phyloP scores from a whole-genome alignment of 2,797 vertebrate genomes.

The Hephaestus fuliginosus region DNA sequence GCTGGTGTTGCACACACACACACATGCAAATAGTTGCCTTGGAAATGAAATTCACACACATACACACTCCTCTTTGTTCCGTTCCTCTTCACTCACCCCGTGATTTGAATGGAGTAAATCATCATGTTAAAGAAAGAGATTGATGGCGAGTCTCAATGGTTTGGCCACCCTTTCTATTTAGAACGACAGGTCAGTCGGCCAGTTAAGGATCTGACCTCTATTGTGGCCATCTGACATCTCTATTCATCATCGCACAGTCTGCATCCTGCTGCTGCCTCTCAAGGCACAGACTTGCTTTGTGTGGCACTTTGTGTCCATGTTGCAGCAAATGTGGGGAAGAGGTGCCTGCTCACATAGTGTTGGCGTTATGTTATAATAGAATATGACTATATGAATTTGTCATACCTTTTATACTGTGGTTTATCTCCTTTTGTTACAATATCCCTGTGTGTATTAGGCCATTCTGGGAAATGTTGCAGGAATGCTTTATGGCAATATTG shows the following conservation, averaged over 20 bases:
- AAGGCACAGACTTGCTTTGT: conserved; percentile 30
- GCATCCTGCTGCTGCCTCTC: conserved; percentile 59
- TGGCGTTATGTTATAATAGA: background rate
- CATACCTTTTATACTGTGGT: conserved; percentile 6
- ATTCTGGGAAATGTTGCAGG: conserved; percentile 1
- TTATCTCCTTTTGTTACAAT: background rate
- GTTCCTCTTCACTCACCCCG: conserved; percentile 19
- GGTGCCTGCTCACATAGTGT: background rate
- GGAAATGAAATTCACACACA: conserved; percentile 31
- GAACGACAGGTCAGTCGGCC: conserved; percentile 69
- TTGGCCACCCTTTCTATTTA: conserved; percentile 74
- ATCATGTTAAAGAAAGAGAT: conserved; percentile 65
- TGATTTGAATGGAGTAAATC: conserved; percentile 72
- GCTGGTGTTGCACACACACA: background rate
- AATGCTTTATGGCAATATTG: background rate
- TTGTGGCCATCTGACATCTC: conserved; percentile 78
- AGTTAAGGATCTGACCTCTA: conserved; percentile 71
- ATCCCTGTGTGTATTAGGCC: background rate
- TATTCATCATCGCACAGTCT: conserved; percentile 74
- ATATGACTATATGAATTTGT: background rate
- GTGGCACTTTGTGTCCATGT: conserved; percentile 42
- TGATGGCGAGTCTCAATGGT: conserved; percentile 64
- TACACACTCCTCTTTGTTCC: conserved; percentile 24
- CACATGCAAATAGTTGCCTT: conserved; percentile 32
- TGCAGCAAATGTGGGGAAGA: conserved; percentile 32